Evolutionary conservation across 2,797 vertebrate genomes (phyloP).

Genomic region (Tiaroga cobitis): DNA sequence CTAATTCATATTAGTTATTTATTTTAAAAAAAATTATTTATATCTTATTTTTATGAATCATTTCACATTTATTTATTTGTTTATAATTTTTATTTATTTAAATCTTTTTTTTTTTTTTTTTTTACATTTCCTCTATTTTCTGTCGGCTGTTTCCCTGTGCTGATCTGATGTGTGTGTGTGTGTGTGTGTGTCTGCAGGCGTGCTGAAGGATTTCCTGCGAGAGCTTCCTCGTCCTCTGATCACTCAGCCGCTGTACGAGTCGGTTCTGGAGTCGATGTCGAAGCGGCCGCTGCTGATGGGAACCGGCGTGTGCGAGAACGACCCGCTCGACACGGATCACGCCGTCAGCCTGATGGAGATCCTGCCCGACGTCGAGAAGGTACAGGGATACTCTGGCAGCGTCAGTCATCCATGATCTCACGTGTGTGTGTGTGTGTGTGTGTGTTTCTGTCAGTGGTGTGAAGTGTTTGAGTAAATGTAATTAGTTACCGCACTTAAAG

Average conservation of each 20-base stretch:
- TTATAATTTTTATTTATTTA: no score
- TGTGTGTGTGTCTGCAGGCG: slow-evolving; percentile 75
- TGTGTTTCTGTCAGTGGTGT: background rate
- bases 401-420: background rate
- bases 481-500: no score
- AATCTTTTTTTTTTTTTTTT: no score
- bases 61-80: no score
- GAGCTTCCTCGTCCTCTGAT: slow-evolving; percentile 95
- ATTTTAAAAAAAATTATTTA: no score
- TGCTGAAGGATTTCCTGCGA: slow-evolving; percentile 96
- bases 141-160: no score
- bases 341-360: slow-evolving; percentile 86
- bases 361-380: slow-evolving; percentile 92
- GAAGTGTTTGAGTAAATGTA: no score
- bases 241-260: slow-evolving; percentile 91
- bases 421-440: slow-evolving; percentile 18
- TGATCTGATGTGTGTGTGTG: no score
- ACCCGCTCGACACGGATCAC: slow-evolving; percentile 82
- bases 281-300: slow-evolving; percentile 89
- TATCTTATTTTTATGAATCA: no score
- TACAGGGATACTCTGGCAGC: slow-evolving; percentile 53
- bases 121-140: no score
- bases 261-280: slow-evolving; percentile 89
- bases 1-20: no score
- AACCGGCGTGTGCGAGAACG: slow-evolving; percentile 86